Evolutionary conservation across 2,797 vertebrate genomes (phyloP), one percentile per base, ranked within the genome.

Genomic region (Eleutherodactylus coqui): DNA sequence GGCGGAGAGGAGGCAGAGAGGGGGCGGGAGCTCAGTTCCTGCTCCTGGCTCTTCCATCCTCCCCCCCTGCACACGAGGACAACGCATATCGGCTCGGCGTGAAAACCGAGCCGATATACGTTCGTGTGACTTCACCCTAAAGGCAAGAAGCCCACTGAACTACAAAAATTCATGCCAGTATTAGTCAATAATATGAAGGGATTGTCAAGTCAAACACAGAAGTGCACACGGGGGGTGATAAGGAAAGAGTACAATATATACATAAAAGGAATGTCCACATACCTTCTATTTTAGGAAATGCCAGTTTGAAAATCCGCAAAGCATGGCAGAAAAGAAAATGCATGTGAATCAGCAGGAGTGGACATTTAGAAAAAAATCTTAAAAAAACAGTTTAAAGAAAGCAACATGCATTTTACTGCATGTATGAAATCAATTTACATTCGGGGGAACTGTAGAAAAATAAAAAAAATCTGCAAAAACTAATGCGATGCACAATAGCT

Each of bases 261-360:
- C 9, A 58, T 83, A 87, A 21, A 87, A 84, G 67, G 81, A 36
- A 75, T 51, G 55, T 75, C 45, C 27, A 87, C 86, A 87, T 87
- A 87, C 86, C 86, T 87, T 87, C 86, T 87, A 84, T 67, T 84
- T 84, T 80, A 81, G 70, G 45, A 73, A 84, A 84, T 84, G 82
- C 82, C 86, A 87, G 82, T 81, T 84, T 81, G 82, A 75, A 58
- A 87, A 62, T 87, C 86, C 86, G 86, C 86, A 87, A 87, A 84
- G 86, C 86, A 81, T 87, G 86, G 82, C 78, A 87, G 82, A 87
- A 87, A 87, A 87, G 76, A 85, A 87, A 87, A 87, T 81, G 82
- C 77, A 81, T 36, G 58, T 84, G 77, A 87, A 87, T 87, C 82
- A 87, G 86, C 51, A 87, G 58, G 47, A 43, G 77, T 32, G 70